phyloP scores from a whole-genome alignment of 1,140 invertebrate genomes.

The Chrysomallon squamiferum region DNA sequence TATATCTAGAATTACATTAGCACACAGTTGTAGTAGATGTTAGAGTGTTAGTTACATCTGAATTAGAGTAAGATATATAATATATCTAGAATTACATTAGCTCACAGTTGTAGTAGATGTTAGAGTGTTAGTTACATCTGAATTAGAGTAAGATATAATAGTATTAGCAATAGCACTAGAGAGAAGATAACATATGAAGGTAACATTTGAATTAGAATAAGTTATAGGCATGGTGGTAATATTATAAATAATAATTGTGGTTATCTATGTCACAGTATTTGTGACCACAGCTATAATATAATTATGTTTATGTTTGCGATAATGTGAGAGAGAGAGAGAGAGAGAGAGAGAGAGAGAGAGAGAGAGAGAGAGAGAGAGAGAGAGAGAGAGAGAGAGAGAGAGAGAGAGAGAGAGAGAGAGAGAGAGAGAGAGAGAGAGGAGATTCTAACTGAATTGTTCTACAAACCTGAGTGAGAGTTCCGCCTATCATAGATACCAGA shows the following conservation, averaged over 20 bases:
- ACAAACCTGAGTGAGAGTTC: slow-evolving; percentile 69
- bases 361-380: too few relatives aligned
- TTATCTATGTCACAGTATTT: too few relatives aligned
- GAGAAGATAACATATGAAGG: neutral
- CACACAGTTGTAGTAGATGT: neutral
- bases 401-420: neutral
- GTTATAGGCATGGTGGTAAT: neutral
- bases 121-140: neutral
- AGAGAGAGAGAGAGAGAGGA: neutral
- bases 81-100: neutral
- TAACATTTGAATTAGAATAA: neutral
- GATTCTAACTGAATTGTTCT: neutral
- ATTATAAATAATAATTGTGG: neutral
- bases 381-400: too few relatives aligned
- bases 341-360: too few relatives aligned
- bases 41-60: neutral
- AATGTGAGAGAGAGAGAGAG: neutral
- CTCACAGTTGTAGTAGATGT: neutral
- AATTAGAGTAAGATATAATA: neutral
- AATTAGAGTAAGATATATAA: neutral
- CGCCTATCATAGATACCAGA: slow-evolving; percentile 75
- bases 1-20: neutral
- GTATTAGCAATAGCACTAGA: neutral
- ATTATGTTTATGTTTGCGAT: neutral
- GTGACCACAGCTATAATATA: neutral